Evolutionary conservation across 2,888 invertebrate species (phyloP), one percentile per base, ranked within the genome.

Genomic region (Theretra japonica): DNA sequence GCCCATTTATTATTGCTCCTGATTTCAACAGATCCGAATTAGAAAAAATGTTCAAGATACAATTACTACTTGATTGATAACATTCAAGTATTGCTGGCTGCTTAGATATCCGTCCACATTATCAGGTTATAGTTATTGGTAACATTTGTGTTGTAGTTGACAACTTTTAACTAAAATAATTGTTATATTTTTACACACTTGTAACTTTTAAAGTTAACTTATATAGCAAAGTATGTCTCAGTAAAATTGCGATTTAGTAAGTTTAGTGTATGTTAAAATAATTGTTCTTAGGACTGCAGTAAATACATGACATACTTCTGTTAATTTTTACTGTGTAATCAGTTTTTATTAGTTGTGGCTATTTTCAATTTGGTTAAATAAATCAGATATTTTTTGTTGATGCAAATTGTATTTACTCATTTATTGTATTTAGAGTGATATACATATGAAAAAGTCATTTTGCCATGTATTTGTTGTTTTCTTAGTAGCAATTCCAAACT

Each of bases 11-110:
- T 57, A 92, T 90, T 78, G 89, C 91, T 60, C 90, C 90, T 70
- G 90, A 90, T 76, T 95, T 94, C 75, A 91, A 93, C 79, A 88
- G 92, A 82, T 82, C 88, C 77, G 94, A 95, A 79, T 81, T 95
- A 82, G 92, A 94, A 77, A 92, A 92, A 84, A 88, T 95, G 89
- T 95, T 94, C 80, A 87, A 91, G 78, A 94, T 94, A 86, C 92
- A 95, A 80, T 84, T 95, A 78, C 82, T 95, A 75, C 87, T 95
- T 72, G 95, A 95, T 88, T 95, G 79, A 90, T 72, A 68, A 72
- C 28, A 57, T 59, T n/a, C 25, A 60, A 48, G 25, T 68, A 53
- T 59, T 53, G 19, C 50, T 72, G 59, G 72, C 72, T 69, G 69
- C 53, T 68, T 68, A 71, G 28, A 59, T 60, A 59, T 72, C 72